Evolutionary conservation across 2,888 invertebrate species (phyloP).

Genomic region (Branchipolynoe longqiensis): DNA sequence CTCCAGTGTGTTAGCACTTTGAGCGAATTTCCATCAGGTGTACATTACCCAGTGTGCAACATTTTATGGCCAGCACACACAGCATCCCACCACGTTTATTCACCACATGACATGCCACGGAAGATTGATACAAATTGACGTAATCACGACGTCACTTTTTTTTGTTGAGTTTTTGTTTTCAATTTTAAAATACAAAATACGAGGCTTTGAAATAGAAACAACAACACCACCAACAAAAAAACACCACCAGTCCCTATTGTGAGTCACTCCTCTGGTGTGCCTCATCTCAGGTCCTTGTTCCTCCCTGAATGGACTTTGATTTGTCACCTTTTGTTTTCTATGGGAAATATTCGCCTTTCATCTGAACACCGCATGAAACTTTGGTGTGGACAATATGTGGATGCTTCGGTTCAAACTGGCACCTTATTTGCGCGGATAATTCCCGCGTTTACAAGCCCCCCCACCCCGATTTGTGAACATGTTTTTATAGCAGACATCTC

Average conservation of each 20-base stretch:
- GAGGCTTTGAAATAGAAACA: background rate
- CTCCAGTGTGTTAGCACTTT: too few relatives aligned
- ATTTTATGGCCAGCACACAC: background rate
- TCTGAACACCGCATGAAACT: constrained; percentile 11
- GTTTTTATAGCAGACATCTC: background rate
- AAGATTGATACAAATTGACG: background rate
- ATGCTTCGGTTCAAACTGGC: background rate
- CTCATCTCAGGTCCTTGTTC: background rate
- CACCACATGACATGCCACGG: background rate
- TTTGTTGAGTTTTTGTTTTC: too few relatives aligned
- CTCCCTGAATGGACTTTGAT: constrained; percentile 5
- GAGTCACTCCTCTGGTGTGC: constrained; percentile 16
- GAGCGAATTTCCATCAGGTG: background rate
- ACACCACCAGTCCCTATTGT: background rate
- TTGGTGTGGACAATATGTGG: background rate
- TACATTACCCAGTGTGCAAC: background rate
- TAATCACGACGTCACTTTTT: too few relatives aligned
- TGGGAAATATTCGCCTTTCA: constrained; percentile 19
- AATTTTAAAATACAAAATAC: constrained; percentile 1
- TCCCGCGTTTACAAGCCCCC: too few relatives aligned
- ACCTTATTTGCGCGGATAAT: constrained; percentile 5
- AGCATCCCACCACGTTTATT: background rate
- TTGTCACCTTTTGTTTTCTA: constrained; percentile 21
- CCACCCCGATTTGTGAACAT: background rate
- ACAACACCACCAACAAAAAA: background rate